Base-by-base conservation (phyloP, 1,140 invertebrate species). In the Thaumatotibia leucotreta region DNA sequence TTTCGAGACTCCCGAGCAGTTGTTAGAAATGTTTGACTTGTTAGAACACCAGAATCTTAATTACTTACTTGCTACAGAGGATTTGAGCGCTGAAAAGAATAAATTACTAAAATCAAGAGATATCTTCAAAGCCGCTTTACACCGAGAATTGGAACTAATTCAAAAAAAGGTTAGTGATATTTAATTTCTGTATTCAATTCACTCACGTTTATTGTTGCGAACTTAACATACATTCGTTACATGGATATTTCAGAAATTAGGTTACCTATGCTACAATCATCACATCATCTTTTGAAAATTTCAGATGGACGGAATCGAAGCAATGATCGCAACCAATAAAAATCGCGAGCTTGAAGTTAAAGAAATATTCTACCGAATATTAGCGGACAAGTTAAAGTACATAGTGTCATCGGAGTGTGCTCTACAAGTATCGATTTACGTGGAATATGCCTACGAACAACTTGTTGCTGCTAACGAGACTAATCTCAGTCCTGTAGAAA, bases 41-140 rank as follows among this genome's bases (percentile, higher is more conserved):
- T 92, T 95, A 58, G 94, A 94, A 74, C 87, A 93, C 64, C 94
- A 95, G 79, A 94, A 95, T 83, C 82, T 95, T 9, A 94, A 94
- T 74, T 93, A 93, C 22, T 87, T 95, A 73, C 83, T 93, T 35
- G 92, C 94, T 35, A 91, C 93, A 0, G 94, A 95, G 77, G 92
- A 93, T 64, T 75, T 95, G n/a, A 92, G 91, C 4, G 84, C 86
- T 17, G 93, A 84, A 54, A 88, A 87, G 62, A 83, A 83, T 70
- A 88, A 78, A 67, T 89, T 91, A 80, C 62, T 87, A 23, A 86
- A 83, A 68, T 70, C 84, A 5, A 61, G 81, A 22, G 70, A 74
- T 39, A 17, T 68, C 24, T 70, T 89, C 9, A 88, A 87, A 69
- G 33, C 49, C 14, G 61, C 77, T 31, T 61, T 88, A 23, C 61